These are phyloP conservation scores for Diceros bicornis DNA, from an alignment of 2,797 vertebrate genomes.

Conservation along the genomic window DNA sequence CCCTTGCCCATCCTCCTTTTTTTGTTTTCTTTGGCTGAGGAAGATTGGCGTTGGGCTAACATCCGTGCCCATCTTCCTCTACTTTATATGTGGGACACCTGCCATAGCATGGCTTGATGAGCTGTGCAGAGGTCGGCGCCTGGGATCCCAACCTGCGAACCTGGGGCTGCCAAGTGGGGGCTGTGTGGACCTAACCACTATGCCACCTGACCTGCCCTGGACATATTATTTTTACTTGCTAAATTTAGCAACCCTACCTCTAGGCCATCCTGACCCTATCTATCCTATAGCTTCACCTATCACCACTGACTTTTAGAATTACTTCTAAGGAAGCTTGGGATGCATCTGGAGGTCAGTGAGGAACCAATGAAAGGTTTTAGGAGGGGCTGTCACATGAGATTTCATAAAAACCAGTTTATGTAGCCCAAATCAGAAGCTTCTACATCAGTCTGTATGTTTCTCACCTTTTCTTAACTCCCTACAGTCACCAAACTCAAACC, in stretches of 20 bases:
- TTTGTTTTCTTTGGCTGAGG: too few species aligned
- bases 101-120: too few species aligned
- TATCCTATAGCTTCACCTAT: neutral
- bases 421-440: conserved; percentile 3
- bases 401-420: conserved; percentile 1
- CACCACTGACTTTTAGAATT: conserved; percentile 30
- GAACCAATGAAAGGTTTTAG: conserved; percentile 49
- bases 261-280: neutral
- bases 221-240: conserved; percentile 50
- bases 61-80: too few species aligned
- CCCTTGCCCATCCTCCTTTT: too few species aligned
- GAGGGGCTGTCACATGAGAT: neutral
- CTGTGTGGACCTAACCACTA: too few species aligned
- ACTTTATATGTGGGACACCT: too few species aligned
- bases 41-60: too few species aligned
- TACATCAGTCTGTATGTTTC: neutral
- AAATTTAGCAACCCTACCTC: neutral
- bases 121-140: too few species aligned
- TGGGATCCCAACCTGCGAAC: too few species aligned
- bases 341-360: neutral
- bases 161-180: too few species aligned
- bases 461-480: neutral
- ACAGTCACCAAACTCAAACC: neutral
- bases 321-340: neutral
- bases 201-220: too few species aligned